phyloP scores from a whole-genome alignment of 2,797 vertebrate species.

The Pseudotriccus pelzelni region DNA sequence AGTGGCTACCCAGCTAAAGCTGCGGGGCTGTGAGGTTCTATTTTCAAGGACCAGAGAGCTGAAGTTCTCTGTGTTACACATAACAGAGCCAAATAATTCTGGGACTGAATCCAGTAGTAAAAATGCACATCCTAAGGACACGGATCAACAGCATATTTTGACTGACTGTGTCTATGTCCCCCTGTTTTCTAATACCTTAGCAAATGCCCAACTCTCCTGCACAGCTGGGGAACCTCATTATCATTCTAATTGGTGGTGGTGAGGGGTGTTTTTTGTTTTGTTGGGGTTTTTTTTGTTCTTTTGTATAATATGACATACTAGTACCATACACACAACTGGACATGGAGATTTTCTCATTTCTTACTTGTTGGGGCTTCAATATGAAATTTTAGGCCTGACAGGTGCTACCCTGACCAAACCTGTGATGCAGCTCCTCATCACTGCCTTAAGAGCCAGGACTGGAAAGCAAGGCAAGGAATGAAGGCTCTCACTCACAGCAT shows the following conservation, averaged over 20 bases:
- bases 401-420: neutral
- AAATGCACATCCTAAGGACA: neutral
- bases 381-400: neutral
- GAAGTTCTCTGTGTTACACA: neutral
- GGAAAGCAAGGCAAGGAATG: neutral
- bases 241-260: neutral
- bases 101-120: neutral
- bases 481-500: neutral
- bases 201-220: neutral
- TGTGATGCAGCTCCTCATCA: neutral
- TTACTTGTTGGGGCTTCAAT: neutral
- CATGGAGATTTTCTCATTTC: neutral
- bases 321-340: neutral
- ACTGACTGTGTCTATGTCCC: neutral
- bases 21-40: neutral
- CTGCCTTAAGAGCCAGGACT: neutral
- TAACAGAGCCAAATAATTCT: neutral
- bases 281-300: neutral
- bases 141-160: neutral
- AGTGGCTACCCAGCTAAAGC: neutral
- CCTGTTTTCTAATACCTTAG: neutral
- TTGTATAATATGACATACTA: neutral
- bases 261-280: rapidly evolving
- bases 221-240: constrained; percentile 14
- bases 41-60: neutral